These are phyloP conservation scores for Oxytorus armatus DNA, from an alignment of 2,888 invertebrate species.

Conservation along the genomic window DNA sequence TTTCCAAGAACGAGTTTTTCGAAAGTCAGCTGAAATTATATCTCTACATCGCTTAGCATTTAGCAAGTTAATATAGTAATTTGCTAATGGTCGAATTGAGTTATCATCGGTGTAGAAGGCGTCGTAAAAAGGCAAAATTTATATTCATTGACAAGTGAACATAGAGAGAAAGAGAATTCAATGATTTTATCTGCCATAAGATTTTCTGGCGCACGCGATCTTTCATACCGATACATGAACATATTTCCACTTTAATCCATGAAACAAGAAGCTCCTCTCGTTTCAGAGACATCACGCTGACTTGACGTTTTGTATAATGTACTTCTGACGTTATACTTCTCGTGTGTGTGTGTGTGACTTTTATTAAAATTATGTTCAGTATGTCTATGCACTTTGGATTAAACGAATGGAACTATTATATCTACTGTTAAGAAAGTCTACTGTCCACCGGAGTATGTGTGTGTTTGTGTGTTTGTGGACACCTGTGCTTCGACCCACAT, in stretches of 20 bases:
- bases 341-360: constrained; percentile 23
- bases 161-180: constrained; percentile 28
- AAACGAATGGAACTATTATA: constrained; percentile 54
- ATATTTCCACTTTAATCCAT: neutral
- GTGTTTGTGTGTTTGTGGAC: too few relatives aligned
- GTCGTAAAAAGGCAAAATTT: constrained; percentile 28
- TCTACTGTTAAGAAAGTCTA: constrained; percentile 63
- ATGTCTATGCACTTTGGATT: constrained; percentile 14
- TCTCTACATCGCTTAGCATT: neutral
- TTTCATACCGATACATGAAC: neutral
- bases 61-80: constrained; percentile 15
- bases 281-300: constrained; percentile 56
- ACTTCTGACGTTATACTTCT: constrained; percentile 45
- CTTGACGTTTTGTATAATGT: constrained; percentile 53
- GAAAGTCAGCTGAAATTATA: constrained; percentile 51
- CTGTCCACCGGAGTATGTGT: constrained; percentile 50
- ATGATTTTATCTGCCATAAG: constrained; percentile 13
- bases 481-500: constrained; percentile 66
- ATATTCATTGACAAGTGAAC: constrained; percentile 52
- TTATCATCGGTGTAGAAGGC: constrained; percentile 39
- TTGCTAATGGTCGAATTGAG: constrained; percentile 46
- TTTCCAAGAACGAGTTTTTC: constrained; percentile 25
- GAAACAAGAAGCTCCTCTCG: constrained; percentile 14
- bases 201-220: constrained; percentile 64
- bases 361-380: neutral